Evolutionary conservation across 2,113 vertebrate genomes (phyloP).

Genomic region (Rana temporaria): DNA sequence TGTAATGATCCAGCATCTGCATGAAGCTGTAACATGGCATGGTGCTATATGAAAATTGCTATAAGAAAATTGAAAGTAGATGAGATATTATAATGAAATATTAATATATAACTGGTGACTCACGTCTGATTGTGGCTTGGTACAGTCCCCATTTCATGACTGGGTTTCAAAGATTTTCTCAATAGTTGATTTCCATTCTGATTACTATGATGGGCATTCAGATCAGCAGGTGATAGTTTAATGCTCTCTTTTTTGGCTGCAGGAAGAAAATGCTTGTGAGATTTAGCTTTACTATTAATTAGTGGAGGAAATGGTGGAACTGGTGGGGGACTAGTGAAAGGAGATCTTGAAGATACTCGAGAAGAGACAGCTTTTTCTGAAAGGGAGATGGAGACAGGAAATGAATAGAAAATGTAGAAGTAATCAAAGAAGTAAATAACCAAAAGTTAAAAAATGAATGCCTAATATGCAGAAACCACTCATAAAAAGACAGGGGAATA

Average conservation of each 20-base stretch:
- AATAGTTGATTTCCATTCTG: background rate
- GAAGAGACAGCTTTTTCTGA: conserved; percentile 6
- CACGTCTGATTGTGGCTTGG: conserved; percentile 18
- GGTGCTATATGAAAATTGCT: too few relatives aligned
- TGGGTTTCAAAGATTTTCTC: background rate
- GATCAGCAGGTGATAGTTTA: background rate
- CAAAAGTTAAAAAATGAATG: too few relatives aligned
- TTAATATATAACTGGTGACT: background rate
- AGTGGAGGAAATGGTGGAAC: conserved; percentile 10
- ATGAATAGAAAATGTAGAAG: background rate
- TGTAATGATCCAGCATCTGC: too few relatives aligned
- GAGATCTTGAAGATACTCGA: background rate
- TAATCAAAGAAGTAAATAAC: too few relatives aligned
- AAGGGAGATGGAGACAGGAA: conserved; percentile 3
- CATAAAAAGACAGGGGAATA: too few relatives aligned
- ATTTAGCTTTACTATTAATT: background rate
- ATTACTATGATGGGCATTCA: background rate
- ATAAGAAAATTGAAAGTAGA: too few relatives aligned
- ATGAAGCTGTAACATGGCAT: too few relatives aligned
- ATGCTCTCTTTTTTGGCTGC: background rate
- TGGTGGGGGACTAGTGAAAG: background rate
- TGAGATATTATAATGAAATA: too few relatives aligned
- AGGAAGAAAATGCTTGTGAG: background rate
- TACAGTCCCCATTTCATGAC: background rate
- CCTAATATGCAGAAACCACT: too few relatives aligned